Evolutionary conservation across 1,140 invertebrate genomes (phyloP).

Genomic region (Zaprionus taronus): DNA sequence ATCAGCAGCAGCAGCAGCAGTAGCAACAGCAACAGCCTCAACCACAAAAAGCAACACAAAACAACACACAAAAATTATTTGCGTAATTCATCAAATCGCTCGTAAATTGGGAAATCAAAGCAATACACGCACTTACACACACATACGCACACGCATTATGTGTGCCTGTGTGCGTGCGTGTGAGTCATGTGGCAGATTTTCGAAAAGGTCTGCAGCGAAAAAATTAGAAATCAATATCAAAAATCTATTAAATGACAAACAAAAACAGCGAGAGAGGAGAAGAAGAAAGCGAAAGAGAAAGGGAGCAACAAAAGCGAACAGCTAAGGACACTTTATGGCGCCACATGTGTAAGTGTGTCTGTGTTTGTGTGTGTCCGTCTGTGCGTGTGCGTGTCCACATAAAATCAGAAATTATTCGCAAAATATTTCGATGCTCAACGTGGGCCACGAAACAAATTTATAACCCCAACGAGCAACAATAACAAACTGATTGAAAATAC

Average conservation of each 20-base stretch:
- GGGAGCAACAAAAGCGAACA: conserved; percentile 21
- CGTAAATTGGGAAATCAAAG: conserved; percentile 73
- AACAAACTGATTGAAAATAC: conserved; percentile 73
- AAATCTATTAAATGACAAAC: conserved; percentile 70
- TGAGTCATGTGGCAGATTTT: conserved; percentile 37
- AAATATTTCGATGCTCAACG: conserved; percentile 50
- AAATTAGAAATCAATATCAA: conserved; percentile 74
- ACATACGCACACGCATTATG: neutral
- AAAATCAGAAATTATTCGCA: conserved; percentile 63
- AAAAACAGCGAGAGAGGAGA: conserved; percentile 22
- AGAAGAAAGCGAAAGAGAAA: conserved; percentile 12
- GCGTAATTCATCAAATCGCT: conserved; percentile 69
- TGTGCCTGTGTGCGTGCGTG: neutral
- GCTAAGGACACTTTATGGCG: conserved; percentile 36
- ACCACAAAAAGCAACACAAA: conserved; percentile 51
- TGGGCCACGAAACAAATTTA: conserved; percentile 53
- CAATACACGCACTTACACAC: conserved; percentile 36
- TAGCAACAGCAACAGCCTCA: neutral
- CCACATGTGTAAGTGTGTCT: conserved; percentile 24
- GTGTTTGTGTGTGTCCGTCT: conserved; percentile 14
- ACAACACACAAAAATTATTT: conserved; percentile 65
- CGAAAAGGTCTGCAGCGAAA: conserved; percentile 40
- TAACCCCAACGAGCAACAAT: conserved; percentile 26
- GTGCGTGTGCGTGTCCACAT: conserved; percentile 41
- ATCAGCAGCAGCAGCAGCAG: conserved; percentile 2